Conservation (phyloP, 2,888 invertebrate genomes). For the Xestia sexstrigata region DNA sequence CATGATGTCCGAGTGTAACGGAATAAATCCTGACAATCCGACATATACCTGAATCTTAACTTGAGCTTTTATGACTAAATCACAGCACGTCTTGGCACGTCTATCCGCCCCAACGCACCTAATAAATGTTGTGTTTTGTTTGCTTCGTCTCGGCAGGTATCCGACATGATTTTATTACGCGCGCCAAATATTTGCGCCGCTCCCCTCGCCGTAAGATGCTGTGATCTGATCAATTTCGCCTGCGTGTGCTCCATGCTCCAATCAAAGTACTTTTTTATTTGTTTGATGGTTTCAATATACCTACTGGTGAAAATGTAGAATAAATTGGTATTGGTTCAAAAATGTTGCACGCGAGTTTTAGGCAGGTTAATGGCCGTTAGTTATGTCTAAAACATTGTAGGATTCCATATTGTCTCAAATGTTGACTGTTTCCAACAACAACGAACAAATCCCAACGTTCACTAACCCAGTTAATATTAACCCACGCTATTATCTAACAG, state of each 20-base stretch:
- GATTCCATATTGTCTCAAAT: not conserved
- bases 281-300: conserved; percentile 59
- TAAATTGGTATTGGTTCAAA: conserved; percentile 4
- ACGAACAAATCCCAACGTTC: not conserved
- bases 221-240: conserved; percentile 58
- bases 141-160: conserved; percentile 74
- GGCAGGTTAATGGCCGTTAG: not conserved
- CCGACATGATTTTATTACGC: conserved; percentile 82
- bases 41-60: not conserved
- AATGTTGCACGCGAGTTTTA: not conserved
- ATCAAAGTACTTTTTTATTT: conserved; percentile 63
- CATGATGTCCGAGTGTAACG: no score
- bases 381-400: not conserved
- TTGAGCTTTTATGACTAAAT: conserved; percentile 4
- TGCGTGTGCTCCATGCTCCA: conserved; percentile 42
- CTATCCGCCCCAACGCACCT: not conserved
- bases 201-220: conserved; percentile 55
- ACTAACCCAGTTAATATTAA: not conserved
- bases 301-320: conserved; percentile 11
- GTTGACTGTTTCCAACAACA: not conserved
- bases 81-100: not conserved
- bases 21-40: not conserved
- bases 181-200: conserved; percentile 80
- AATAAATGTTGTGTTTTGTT: conserved; percentile 7
- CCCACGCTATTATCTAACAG: not conserved